phyloP scores from a whole-genome alignment of 1,140 invertebrate species.

The Drosophila repletoides region DNA sequence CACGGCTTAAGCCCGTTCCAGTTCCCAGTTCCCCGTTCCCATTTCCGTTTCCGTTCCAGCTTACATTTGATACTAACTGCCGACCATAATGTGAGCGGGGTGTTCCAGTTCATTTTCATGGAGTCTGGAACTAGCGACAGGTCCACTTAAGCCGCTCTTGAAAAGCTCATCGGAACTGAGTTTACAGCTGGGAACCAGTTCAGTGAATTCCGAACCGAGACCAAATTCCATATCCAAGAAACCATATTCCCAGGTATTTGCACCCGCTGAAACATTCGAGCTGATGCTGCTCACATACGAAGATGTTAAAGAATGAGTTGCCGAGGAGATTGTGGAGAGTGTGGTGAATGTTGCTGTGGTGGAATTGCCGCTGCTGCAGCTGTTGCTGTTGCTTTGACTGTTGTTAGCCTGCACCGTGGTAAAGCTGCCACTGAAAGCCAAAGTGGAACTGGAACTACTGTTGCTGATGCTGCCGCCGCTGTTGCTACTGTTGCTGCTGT shows the following conservation, averaged over 20 bases:
- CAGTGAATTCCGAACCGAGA: slow-evolving; percentile 84
- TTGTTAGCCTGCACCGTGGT: slow-evolving; percentile 52
- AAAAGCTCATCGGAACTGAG: slow-evolving; percentile 87
- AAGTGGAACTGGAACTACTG: slow-evolving; percentile 27
- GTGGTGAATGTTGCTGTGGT: slow-evolving; percentile 77
- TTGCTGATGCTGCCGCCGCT: slow-evolving; percentile 18
- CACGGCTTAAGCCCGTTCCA: slow-evolving; percentile 25
- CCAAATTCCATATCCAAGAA: slow-evolving; percentile 84
- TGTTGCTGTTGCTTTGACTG: slow-evolving; percentile 7
- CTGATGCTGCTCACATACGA: slow-evolving; percentile 77
- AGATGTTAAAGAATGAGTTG: slow-evolving; percentile 74
- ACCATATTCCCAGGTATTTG: slow-evolving; percentile 80
- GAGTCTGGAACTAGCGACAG: slow-evolving; percentile 52
- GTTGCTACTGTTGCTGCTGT: slow-evolving; percentile 32
- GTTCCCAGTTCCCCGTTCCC: too few species aligned
- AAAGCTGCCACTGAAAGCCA: slow-evolving; percentile 75
- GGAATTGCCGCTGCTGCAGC: slow-evolving; percentile 6
- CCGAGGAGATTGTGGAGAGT: slow-evolving; percentile 74
- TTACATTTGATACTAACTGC: slow-evolving; percentile 82
- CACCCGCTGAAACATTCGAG: slow-evolving; percentile 56
- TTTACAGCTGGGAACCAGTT: slow-evolving; percentile 85
- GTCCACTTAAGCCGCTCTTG: slow-evolving; percentile 77
- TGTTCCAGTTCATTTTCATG: slow-evolving; percentile 80
- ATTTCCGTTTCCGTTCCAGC: too few species aligned
- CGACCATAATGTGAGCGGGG: slow-evolving; percentile 81